Base-by-base conservation (phyloP, 2,888 invertebrate genomes). In the Stenchaetothrips biformis region DNA sequence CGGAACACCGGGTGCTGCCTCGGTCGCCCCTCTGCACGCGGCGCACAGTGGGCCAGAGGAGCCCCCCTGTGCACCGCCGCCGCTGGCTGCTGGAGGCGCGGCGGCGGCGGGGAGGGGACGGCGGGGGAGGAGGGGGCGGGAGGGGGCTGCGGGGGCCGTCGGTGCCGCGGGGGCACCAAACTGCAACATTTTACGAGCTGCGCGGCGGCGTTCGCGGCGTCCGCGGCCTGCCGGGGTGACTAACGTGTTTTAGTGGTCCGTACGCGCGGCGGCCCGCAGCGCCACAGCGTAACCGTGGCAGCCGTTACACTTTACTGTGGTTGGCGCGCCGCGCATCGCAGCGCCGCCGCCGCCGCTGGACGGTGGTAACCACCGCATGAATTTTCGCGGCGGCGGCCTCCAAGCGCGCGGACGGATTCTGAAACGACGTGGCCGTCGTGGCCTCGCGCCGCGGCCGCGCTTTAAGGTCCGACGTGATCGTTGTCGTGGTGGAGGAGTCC, bases 221-320 rank as follows among this genome's bases (percentile, higher is more conserved):
- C 21, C 67, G 67, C 7, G 18, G 21, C 8, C 67, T 21, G 53
- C 53, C 21, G 67, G 67, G 67, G 67, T 74, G 67, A 74, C 67
- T 74, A 74, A 74, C 67, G 67, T 74, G 67, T 74, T 74, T 74
- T 74, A 74, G 67, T 74, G 67, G 67, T 74, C 25, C 67, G 67
- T 74, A 37, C 16, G 53, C 53, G 9, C 53, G 9, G 53, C 53
- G 9, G 53, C 53, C 13, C 53, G 2, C 53, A 9, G 53, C 53
- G 37, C 37, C 37, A 4, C 37, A 37, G 37, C 37, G 37, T 37
- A 2, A 37, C 37, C 37, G 37, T 4, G 37, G 37, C 37, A 37
- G 37, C 37, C 37, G 37, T 37, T 37, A 37, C 37, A 37, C 37
- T 37, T 18, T 18, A 18, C 53, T 4, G 4, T 11, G 53, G n/a